Evolutionary conservation across 2,888 invertebrate genomes (phyloP).

Genomic region (Meloe dianella): DNA sequence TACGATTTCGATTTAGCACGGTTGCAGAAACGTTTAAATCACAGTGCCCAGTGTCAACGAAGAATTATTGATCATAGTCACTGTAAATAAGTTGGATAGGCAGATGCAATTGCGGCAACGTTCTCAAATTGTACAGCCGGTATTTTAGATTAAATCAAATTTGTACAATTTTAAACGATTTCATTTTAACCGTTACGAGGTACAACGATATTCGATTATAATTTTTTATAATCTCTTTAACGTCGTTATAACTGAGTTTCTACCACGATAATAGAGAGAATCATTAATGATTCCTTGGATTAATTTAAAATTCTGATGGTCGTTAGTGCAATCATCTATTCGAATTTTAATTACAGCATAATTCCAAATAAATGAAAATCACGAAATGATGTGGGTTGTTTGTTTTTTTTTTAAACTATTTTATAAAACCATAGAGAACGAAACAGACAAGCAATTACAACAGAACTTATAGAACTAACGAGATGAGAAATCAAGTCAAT

Average conservation of each 20-base stretch:
- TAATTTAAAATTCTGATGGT: background rate
- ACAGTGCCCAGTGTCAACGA: too few relatives aligned
- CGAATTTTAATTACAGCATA: background rate
- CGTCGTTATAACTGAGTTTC: background rate
- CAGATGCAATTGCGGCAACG: too few relatives aligned
- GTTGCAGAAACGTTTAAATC: too few relatives aligned
- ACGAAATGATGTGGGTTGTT: background rate
- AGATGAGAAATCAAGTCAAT: background rate
- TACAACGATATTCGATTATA: too few relatives aligned
- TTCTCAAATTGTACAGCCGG: too few relatives aligned
- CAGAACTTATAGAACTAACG: background rate
- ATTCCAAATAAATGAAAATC: background rate
- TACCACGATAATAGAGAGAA: background rate
- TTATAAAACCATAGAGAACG: background rate
- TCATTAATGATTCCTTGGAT: background rate
- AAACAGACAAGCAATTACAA: background rate
- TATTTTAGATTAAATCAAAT: too few relatives aligned
- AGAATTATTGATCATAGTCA: too few relatives aligned
- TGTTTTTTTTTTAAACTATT: background rate
- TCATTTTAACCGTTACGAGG: too few relatives aligned
- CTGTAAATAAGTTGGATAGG: too few relatives aligned
- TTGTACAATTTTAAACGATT: too few relatives aligned
- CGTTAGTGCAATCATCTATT: background rate
- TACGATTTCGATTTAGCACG: too few relatives aligned
- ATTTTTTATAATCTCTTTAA: too few relatives aligned